Percentiles rank a stretch among this genome's conserved stretches.
phyloP scores from a whole-genome alignment of 1,140 invertebrate species.

The Calosoma granatense region DNA sequence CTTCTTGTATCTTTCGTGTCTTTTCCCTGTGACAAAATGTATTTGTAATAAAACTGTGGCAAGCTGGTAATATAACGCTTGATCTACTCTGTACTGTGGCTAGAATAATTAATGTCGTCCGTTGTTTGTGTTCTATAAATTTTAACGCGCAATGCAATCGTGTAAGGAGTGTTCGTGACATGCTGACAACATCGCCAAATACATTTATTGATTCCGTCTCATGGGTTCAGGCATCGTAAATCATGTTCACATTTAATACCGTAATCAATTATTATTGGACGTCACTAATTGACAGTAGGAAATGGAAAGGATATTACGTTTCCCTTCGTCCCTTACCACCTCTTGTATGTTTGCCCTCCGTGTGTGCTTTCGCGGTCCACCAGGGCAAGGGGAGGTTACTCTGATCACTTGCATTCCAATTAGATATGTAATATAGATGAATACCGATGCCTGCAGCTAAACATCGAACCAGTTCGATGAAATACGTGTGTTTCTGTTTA shows the following conservation, averaged over 20 bases:
- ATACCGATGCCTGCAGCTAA: neutral
- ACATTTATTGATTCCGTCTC: neutral
- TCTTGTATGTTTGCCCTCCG: neutral
- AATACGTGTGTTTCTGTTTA: neutral
- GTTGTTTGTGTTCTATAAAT: too few relatives aligned
- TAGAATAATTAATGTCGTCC: too few relatives aligned
- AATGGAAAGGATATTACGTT: neutral
- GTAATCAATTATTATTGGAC: conserved; percentile 6
- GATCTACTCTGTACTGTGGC: too few relatives aligned
- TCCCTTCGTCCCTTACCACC: neutral
- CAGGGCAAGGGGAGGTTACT: neutral
- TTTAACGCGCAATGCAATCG: too few relatives aligned
- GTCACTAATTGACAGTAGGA: conserved; percentile 7
- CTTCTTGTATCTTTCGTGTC: too few relatives aligned
- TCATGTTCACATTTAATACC: conserved; percentile 4
- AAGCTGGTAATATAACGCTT: too few relatives aligned
- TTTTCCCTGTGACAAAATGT: too few relatives aligned
- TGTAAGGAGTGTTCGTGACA: too few relatives aligned
- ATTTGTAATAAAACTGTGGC: too few relatives aligned
- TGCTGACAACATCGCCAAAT: neutral
- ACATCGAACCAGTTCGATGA: neutral
- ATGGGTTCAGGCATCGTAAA: neutral
- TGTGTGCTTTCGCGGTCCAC: neutral
- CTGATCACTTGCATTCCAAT: neutral
- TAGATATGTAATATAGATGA: neutral